A percentile compares a stretch with the other conserved stretches of the same genome.
phyloP scores from a whole-genome alignment of 1,140 invertebrate species.

The Gyrodactylus salaris region DNA sequence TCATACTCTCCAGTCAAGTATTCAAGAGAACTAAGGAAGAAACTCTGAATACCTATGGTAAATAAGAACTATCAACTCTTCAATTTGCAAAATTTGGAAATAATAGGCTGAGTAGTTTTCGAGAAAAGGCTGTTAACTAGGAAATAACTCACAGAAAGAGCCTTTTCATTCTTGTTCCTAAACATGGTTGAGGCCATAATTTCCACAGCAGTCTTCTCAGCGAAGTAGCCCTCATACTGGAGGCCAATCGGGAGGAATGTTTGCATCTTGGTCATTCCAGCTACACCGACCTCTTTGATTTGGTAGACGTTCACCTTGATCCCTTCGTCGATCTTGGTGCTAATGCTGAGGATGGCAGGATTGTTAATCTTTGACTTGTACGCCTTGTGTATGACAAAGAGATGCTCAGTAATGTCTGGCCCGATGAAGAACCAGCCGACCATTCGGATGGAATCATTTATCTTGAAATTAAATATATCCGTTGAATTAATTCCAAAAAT shows the following conservation, averaged over 20 bases:
- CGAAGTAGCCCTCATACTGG: background rate
- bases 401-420: slow-evolving; percentile 62
- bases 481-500: no score
- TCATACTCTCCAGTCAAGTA: no score
- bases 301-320: background rate
- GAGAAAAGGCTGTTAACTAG: no score
- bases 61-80: no score
- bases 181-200: background rate
- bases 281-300: background rate
- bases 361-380: background rate
- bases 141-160: background rate
- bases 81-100: no score
- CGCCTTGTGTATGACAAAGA: background rate
- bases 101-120: no score
- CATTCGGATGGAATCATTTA: slow-evolving; percentile 11
- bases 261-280: background rate
- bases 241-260: background rate
- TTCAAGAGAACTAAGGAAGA: no score
- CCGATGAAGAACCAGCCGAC: slow-evolving; percentile 36
- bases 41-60: no score
- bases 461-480: background rate
- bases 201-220: background rate
- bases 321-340: background rate
- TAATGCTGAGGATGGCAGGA: background rate
- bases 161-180: background rate